A percentile compares a stretch with the other conserved stretches of the same genome.
Conservation (phyloP, 2,797 vertebrate genomes). For the Alauda arvensis region DNA sequence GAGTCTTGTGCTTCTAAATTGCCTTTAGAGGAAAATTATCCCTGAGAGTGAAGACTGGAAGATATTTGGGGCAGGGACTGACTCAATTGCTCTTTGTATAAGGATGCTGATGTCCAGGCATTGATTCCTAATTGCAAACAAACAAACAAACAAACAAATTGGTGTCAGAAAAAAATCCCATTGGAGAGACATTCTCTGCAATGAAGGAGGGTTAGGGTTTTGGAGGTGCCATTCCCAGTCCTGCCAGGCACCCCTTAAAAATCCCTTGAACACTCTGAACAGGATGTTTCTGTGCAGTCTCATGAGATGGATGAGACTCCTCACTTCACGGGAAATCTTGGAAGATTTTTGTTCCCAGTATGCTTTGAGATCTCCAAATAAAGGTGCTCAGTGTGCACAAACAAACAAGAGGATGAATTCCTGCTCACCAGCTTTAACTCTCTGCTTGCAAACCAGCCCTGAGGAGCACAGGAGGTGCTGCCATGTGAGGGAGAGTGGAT, state of each 20-base stretch:
- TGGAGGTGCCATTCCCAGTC: not conserved
- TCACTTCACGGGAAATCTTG: not conserved
- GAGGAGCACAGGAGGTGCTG: not conserved
- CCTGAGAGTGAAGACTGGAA: conserved; percentile 5
- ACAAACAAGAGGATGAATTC: not conserved
- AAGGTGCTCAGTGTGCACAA: not conserved
- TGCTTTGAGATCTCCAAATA: not conserved
- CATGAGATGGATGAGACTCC: not conserved
- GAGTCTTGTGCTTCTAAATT: not conserved
- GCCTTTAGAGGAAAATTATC: conserved; percentile 20
- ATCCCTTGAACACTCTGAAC: not conserved
- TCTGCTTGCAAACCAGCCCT: not conserved
- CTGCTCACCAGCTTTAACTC: not conserved
- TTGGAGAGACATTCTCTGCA: not conserved
- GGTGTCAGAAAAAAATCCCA: not conserved
- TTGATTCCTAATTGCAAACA: not conserved
- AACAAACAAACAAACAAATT: not conserved
- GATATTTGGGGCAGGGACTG: not conserved
- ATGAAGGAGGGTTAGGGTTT: too few relatives aligned
- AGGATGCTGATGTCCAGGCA: not conserved
- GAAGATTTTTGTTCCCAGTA: not conserved
- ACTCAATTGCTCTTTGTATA: not conserved
- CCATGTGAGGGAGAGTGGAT: accelerated
- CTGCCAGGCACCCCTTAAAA: not conserved
- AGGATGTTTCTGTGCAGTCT: not conserved